Percentiles rank a stretch among this genome's conserved stretches.
Conservation (phyloP, 2,888 invertebrate species). For the Ormyrus nitidulus region DNA sequence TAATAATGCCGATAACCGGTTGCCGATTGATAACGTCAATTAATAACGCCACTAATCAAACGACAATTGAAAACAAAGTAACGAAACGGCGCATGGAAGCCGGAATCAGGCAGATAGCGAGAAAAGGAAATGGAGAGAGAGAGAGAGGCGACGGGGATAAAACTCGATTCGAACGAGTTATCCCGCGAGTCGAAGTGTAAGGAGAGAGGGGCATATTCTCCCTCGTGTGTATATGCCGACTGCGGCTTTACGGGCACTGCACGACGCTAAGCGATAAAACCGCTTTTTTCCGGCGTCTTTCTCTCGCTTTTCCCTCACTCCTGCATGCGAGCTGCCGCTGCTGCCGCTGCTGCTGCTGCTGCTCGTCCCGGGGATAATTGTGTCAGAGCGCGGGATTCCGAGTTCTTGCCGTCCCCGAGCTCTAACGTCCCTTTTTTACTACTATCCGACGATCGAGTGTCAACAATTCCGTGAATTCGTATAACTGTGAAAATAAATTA, state of each 20-base stretch:
- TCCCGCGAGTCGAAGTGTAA: neutral
- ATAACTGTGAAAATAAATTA: conserved; percentile 51
- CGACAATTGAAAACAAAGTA: conserved; percentile 30
- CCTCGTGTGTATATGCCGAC: conserved; percentile 2
- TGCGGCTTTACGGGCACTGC: conserved; percentile 35
- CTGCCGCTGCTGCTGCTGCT: neutral
- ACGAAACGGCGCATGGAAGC: neutral
- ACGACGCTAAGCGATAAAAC: conserved; percentile 37
- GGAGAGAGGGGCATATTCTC: neutral
- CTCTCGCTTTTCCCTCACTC: neutral
- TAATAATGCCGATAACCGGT: neutral
- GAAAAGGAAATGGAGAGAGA: conserved; percentile 26
- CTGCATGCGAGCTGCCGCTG: neutral
- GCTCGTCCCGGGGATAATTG: conserved; percentile 45
- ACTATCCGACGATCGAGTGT: conserved; percentile 33
- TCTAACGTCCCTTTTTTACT: conserved; percentile 1
- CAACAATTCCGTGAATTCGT: conserved; percentile 53
- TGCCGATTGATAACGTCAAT: neutral
- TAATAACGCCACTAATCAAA: conserved; percentile 6
- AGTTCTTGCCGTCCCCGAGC: conserved; percentile 17
- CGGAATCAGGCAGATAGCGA: conserved; percentile 20
- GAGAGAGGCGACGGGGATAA: conserved; percentile 41
- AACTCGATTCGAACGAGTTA: conserved; percentile 49
- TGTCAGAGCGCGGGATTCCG: conserved; percentile 48
- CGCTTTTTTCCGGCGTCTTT: conserved; percentile 15